These are phyloP conservation scores for Cranoglanis bouderius DNA, from an alignment of 2,113 vertebrate species.

Conservation along the genomic window DNA sequence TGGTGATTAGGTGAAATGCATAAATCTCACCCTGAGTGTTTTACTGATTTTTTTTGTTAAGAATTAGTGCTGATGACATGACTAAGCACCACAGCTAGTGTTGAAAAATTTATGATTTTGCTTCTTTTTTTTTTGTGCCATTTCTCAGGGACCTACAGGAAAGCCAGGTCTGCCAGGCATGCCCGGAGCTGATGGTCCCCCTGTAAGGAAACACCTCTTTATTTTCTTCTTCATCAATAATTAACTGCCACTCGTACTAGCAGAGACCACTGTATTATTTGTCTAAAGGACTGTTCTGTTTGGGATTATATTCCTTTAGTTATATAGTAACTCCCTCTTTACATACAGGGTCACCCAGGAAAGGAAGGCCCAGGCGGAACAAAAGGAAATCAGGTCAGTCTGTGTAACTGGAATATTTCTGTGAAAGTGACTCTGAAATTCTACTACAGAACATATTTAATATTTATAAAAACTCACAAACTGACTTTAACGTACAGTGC, in stretches of 20 bases:
- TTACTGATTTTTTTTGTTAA: not conserved
- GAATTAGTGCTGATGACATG: not conserved
- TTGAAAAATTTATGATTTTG: not conserved
- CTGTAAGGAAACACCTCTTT: constrained; percentile 72
- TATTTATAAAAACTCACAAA: not conserved
- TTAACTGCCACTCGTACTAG: not conserved
- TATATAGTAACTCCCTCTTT: not conserved
- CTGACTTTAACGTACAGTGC: not conserved
- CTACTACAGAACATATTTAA: not conserved
- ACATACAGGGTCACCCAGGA: constrained; percentile 84
- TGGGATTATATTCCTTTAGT: not conserved
- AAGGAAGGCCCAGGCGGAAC: constrained; percentile 86
- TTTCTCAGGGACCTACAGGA: constrained; percentile 81
- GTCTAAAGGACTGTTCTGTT: not conserved
- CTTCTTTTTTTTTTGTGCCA: not conserved
- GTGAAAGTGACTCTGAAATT: not conserved
- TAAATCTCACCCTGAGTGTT: not conserved
- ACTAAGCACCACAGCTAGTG: not conserved
- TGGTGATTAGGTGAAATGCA: not conserved
- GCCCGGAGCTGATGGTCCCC: constrained; percentile 86
- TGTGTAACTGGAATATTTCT: not conserved
- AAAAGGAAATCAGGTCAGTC: constrained; percentile 85
- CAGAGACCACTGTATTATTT: not conserved
- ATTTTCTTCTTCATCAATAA: not conserved
- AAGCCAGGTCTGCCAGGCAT: constrained; percentile 91